Conservation (phyloP, 2,888 invertebrate species). For the Molorchus minor region DNA sequence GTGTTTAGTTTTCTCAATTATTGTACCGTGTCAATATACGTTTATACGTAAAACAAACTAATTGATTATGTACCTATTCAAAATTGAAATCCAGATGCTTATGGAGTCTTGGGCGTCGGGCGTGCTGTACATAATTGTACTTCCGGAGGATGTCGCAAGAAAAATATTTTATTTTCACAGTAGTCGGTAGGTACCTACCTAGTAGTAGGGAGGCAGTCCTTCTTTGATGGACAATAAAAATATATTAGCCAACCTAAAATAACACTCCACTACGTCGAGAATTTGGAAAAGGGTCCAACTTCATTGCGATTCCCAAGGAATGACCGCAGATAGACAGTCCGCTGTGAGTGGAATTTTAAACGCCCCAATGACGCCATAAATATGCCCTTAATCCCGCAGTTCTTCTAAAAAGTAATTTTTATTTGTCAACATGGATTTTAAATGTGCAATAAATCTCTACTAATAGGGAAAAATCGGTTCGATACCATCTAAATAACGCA, state of each 20-base stretch:
- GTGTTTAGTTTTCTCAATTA: too few relatives aligned
- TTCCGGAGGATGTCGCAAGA: too few relatives aligned
- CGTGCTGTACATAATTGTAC: too few relatives aligned
- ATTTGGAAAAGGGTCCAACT: slow-evolving; percentile 20
- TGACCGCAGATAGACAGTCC: slow-evolving; percentile 42
- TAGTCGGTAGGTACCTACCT: too few relatives aligned
- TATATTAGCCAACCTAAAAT: slow-evolving; percentile 1
- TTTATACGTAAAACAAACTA: too few relatives aligned
- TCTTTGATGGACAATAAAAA: too few relatives aligned
- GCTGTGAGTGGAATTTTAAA: slow-evolving; percentile 33
- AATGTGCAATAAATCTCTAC: slow-evolving; percentile 34
- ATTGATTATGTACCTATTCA: too few relatives aligned
- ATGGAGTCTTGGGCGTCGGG: too few relatives aligned
- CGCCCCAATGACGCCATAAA: slow-evolving; percentile 36
- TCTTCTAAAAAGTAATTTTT: slow-evolving; percentile 40
- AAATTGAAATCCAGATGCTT: too few relatives aligned
- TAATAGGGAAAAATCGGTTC: not conserved
- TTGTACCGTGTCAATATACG: too few relatives aligned
- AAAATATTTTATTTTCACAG: too few relatives aligned
- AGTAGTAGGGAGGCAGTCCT: too few relatives aligned
- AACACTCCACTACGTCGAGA: slow-evolving; percentile 18
- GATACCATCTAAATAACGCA: not conserved
- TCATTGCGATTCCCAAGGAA: slow-evolving; percentile 40
- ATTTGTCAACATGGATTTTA: slow-evolving; percentile 40
- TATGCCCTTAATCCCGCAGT: slow-evolving; percentile 39